Evolutionary conservation across 2,113 vertebrate species (phyloP), one percentile per base, ranked within the genome.

Genomic region (Canis aureus): DNA sequence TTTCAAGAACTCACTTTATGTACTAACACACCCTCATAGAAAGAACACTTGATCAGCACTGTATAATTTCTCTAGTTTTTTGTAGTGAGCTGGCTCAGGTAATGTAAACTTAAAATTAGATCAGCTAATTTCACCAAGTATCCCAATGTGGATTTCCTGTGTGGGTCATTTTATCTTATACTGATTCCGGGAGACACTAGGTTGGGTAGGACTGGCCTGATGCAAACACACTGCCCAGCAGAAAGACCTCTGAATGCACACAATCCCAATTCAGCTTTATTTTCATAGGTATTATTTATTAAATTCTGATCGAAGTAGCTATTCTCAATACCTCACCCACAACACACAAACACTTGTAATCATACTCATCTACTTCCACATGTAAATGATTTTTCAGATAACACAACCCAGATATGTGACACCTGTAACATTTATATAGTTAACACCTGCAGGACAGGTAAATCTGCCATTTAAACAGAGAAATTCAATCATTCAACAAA

Each of bases 401-500:
- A 83, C 13, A 82, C 13, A 91, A 82, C 35, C 16, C 60, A 60
- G 38, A 74, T 43, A 51, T 0, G 8, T 51, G 53, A 78, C 51
- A 43, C 38, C 62, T 69, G 8, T 43, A 66, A 64, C 74, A 96
- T 67, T 92, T 83, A 78, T 15, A 73, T 0, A 88, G 29, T 79
- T 49, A 88, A n/a, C 20, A 88, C 7, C 0, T 73, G 22, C 12
- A 89, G 55, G 8, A 64, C 11, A 23, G 59, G 7, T 59, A 10
- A 84, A 51, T 93, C 11, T 84, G 74, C 29, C 66, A 82, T 25
- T 32, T 76, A 57, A 91, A 81, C 27, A 93, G 57, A 73, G 82
- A 91, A 86, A 59, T 69, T 20, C 10, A 88, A 86, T 66, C 51
- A 69, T 59, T 86, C 35, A 94, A 89, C 38, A 94, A 94, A n/a